Base-by-base conservation (phyloP, 2,113 vertebrate genomes). In the Pseudolaguvia tuberculata region DNA sequence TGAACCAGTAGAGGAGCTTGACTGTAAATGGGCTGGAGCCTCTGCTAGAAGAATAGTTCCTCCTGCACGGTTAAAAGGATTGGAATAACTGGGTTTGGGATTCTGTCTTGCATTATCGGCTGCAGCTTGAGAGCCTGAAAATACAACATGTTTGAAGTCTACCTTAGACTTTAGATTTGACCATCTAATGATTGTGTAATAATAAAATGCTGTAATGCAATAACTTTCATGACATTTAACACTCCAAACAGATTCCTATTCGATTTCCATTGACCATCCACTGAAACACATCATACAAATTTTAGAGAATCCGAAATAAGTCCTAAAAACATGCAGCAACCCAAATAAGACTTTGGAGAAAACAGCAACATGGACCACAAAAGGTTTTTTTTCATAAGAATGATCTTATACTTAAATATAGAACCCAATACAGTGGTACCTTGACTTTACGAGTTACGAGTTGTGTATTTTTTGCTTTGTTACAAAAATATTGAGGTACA, bases 31-130 rank as follows among this genome's bases (percentile, higher is more conserved):
- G 1, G 69, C 45, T 72, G 81, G 31, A 76, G 83, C 78, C 0
- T 55, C 31, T 2, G 85, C 79, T 17, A 91, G 71, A 15, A 87
- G 79, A 1, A 88, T 80, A 70, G 86, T 80, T 4, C 76, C 45
- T 0, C 87, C 84, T 2, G 79, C 81, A 42, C 80, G 87, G 55
- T 67, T 82, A 76, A 71, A 80, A 0, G 83, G 82, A 25, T 90
- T 88, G 1, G 68, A 59, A 4, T 77, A 72, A 25, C 57, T 79
- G 52, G 25, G 39, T 20, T 50, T 21, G 42, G 79, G 21, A 20
- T 48, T 42, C 35, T 45, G 72, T 14, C 45, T 65, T 4, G 15
- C 23, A 27, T 72, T 73, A 50, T 0, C 53, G 23, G 56, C 15
- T 58, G 5, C 80, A 63, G 14, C 67, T 53, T 77, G 72, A 5